A percentile compares a stretch with the other conserved stretches of the same genome.
phyloP scores from a whole-genome alignment of 2,888 invertebrate genomes.

The Eugnorisma glareosa region DNA sequence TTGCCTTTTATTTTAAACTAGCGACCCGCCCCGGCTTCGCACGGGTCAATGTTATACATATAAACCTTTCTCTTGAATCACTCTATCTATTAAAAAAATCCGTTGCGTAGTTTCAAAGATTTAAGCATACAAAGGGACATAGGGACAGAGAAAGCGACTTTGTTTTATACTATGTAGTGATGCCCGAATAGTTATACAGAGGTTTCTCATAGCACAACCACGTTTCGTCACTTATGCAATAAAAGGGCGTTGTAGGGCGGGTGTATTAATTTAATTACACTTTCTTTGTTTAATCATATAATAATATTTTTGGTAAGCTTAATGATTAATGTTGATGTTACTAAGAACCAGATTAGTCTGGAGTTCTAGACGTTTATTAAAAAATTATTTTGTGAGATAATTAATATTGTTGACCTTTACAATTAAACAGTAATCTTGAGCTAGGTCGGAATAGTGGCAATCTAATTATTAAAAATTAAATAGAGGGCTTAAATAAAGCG shows the following conservation, averaged over 20 bases:
- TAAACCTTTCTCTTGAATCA: no score
- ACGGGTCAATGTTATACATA: no score
- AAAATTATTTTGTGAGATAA: neutral
- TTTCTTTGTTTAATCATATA: neutral
- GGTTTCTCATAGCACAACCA: neutral
- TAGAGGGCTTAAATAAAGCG: neutral
- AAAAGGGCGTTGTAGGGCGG: neutral
- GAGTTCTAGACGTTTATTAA: neutral
- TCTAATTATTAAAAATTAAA: neutral
- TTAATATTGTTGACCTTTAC: neutral
- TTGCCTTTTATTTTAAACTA: neutral
- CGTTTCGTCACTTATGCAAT: neutral
- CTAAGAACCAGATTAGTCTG: neutral
- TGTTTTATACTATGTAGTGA: no score
- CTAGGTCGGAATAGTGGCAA: neutral
- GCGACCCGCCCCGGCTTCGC: no score
- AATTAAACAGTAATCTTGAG: neutral
- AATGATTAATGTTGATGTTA: neutral
- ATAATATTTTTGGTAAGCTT: neutral
- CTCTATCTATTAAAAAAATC: no score
- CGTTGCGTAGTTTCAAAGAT: no score
- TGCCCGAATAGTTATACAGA: neutral
- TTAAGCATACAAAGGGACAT: no score
- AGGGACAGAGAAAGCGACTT: no score
- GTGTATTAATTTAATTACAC: neutral